phyloP scores from a whole-genome alignment of 2,888 invertebrate genomes.

The Sceliomorpha sp. region DNA sequence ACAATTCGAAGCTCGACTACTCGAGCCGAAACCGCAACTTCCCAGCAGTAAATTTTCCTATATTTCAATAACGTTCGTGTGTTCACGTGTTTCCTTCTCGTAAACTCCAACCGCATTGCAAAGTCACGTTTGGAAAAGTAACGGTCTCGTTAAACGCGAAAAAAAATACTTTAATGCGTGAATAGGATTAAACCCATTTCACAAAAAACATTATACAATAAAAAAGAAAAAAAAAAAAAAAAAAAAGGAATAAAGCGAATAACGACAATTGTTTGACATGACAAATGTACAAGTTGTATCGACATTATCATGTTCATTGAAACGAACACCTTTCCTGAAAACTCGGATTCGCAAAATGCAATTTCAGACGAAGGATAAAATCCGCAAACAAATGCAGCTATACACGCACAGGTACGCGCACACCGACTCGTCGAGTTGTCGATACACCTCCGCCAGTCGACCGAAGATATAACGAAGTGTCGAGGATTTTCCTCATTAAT shows the following conservation, averaged over 20 bases:
- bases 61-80: neutral
- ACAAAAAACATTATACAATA: too few relatives aligned
- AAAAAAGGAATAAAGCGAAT: too few relatives aligned
- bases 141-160: too few relatives aligned
- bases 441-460: slow-evolving; percentile 3
- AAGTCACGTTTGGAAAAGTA: too few relatives aligned
- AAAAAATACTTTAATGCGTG: slow-evolving; percentile 1
- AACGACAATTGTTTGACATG: too few relatives aligned
- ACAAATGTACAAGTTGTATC: too few relatives aligned
- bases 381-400: slow-evolving; percentile 14
- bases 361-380: slow-evolving; percentile 2
- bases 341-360: too few relatives aligned
- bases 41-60: slow-evolving; percentile 1
- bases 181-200: too few relatives aligned
- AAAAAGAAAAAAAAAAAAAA: too few relatives aligned
- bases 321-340: too few relatives aligned
- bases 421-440: slow-evolving; percentile 13
- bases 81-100: neutral
- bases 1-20: neutral
- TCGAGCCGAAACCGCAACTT: slow-evolving; percentile 1
- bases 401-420: too few relatives aligned
- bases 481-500: slow-evolving; percentile 26
- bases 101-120: neutral
- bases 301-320: too few relatives aligned
- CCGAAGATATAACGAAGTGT: slow-evolving; percentile 15